Base-by-base conservation (phyloP, 2,888 invertebrate species). In the Drosophila tripunctata region DNA sequence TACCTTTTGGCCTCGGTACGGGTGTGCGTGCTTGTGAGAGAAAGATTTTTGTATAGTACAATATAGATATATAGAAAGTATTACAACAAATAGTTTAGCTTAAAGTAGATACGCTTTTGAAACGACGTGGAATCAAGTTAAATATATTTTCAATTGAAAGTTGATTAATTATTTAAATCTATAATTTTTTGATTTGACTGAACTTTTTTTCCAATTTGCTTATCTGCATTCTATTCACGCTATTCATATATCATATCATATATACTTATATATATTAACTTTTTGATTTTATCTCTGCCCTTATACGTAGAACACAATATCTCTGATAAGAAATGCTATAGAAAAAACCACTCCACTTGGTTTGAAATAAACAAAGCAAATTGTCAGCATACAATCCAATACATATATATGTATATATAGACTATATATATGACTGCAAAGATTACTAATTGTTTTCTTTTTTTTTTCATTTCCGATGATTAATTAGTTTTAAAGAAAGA, bases 11-110 rank as follows among this genome's bases (percentile, higher is more conserved):
- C 81, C 82, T 84, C 64, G 88, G 87, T 78, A 88, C 90, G 69
- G 89, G 90, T 79, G 90, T 90, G 87, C 70, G 84, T 83, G 91
- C 91, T 91, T 91, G 90, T 75, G 81, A 79, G 70, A 76, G 77
- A 87, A 47, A 73, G 52, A 70, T 48, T 47, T 50, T 36, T 45
- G 45, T 57, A 64, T 50, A 70, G 55, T 31, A 10, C 10, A 27
- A 8, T 10, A 10, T 10, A 27, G 10, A 27, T 27, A 51, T 44
- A 66, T 30, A 47, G 4, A 43, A 43, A 30, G 14, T 33, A n/a
- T 51, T 36, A 69, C 24, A 60, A 21, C 48, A 41, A 38, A 58
- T 8, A 36, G 19, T 43, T 65, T 55, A 19, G 15, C 3, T 12
- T 8, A 4, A 3, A 2, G 1, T 8, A 0, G 1, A 38, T n/a